Conservation (phyloP, 2,113 vertebrate genomes). For the Bombycilla garrulus region DNA sequence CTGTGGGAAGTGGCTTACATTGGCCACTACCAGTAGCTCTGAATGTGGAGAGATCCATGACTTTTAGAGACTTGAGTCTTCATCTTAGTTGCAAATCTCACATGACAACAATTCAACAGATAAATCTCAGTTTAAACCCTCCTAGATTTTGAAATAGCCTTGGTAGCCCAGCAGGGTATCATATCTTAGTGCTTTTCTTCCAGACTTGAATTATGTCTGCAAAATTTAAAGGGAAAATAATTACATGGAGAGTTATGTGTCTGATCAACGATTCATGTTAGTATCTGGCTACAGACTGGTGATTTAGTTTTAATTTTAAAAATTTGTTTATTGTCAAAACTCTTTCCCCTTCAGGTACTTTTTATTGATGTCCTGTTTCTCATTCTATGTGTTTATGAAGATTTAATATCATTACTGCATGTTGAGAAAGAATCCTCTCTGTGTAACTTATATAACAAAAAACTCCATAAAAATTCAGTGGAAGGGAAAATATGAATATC, state of each 20-base stretch:
- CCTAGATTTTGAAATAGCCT: background rate
- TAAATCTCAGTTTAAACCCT: background rate
- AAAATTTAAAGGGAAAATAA: background rate
- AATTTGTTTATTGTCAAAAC: background rate
- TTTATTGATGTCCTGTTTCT: background rate
- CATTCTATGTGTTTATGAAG: background rate
- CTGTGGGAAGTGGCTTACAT: background rate
- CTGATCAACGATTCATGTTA: background rate
- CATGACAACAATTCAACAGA: background rate
- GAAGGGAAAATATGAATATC: constrained; percentile 18
- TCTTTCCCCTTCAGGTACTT: background rate
- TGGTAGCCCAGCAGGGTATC: background rate
- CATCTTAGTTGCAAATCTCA: background rate
- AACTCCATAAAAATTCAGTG: background rate
- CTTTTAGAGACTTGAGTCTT: background rate
- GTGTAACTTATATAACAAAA: background rate
- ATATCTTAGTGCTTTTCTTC: background rate
- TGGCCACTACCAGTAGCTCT: background rate
- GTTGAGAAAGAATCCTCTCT: background rate
- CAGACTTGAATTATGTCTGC: background rate
- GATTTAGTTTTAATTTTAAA: background rate
- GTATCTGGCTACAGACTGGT: background rate
- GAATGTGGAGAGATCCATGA: background rate
- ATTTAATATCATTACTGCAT: background rate
- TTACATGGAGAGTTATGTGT: background rate